A percentile compares a stretch with the other conserved stretches of the same genome.
phyloP scores from a whole-genome alignment of 2,113 vertebrate genomes.

The Jaculus jaculus region DNA sequence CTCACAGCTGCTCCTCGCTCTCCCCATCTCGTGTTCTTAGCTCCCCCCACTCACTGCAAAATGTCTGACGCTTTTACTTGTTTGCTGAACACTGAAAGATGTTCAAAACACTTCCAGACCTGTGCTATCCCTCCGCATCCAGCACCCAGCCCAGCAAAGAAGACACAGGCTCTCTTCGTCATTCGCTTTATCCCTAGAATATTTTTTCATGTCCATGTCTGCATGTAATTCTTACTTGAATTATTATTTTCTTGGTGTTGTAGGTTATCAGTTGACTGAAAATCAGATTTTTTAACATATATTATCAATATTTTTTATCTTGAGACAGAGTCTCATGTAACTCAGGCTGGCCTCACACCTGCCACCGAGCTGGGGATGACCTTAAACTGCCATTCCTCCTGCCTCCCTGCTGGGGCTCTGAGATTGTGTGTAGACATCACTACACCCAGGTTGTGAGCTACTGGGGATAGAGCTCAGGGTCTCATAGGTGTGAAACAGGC shows the following conservation, averaged over 20 bases:
- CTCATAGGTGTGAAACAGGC: too few species aligned
- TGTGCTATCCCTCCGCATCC: rapidly evolving
- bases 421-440: too few species aligned
- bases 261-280: not conserved
- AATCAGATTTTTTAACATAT: not conserved
- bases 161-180: not conserved
- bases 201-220: not conserved
- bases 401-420: too few species aligned
- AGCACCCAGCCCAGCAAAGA: too few species aligned
- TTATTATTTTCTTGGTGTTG: not conserved
- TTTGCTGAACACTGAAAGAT: not conserved
- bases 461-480: too few species aligned
- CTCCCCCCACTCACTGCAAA: too few species aligned
- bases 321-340: too few species aligned
- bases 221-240: not conserved
- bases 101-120: not conserved
- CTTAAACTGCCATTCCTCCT: too few species aligned
- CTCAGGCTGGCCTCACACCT: too few species aligned
- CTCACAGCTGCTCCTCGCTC: too few species aligned
- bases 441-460: too few species aligned
- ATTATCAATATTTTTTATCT: not conserved
- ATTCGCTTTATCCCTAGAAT: not conserved
- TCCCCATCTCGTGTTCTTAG: not conserved
- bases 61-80: not conserved
- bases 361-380: too few species aligned